A percentile compares a stretch with the other conserved stretches of the same genome.
Evolutionary conservation across 1,140 invertebrate species (phyloP).

Genomic region (Musca vetustissima): DNA sequence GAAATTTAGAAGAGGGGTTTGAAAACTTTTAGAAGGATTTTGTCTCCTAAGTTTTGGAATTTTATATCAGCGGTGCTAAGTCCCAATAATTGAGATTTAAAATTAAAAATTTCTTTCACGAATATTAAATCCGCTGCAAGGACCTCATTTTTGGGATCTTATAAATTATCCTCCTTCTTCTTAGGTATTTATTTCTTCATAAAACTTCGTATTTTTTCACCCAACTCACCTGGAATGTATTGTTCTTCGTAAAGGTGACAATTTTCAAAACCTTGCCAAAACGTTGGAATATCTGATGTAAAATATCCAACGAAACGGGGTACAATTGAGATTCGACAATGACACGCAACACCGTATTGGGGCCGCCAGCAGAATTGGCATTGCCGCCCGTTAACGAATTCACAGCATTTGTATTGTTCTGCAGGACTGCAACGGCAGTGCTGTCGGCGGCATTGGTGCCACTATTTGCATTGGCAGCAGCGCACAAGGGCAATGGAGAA

Average conservation of each 20-base stretch:
- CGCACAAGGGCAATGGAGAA: slow-evolving; percentile 52
- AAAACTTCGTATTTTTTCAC: too few relatives aligned
- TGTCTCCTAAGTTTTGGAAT: too few relatives aligned
- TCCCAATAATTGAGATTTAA: too few relatives aligned
- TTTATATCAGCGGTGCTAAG: too few relatives aligned
- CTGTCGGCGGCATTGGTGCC: slow-evolving; percentile 37
- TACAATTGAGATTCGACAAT: slow-evolving; percentile 99
- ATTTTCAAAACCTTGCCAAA: slow-evolving; percentile 98
- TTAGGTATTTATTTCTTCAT: too few relatives aligned
- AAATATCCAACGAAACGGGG: slow-evolving; percentile 94
- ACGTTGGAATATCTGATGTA: slow-evolving; percentile 96
- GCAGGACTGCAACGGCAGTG: slow-evolving; percentile 43
- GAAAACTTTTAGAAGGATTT: too few relatives aligned
- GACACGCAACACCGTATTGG: slow-evolving; percentile 94
- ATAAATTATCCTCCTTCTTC: too few relatives aligned
- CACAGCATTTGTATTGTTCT: slow-evolving; percentile 54
- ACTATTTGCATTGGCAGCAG: slow-evolving; percentile 32
- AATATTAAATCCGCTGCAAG: too few relatives aligned
- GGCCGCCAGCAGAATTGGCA: slow-evolving; percentile 80
- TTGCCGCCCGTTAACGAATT: slow-evolving; percentile 41
- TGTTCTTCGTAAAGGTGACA: slow-evolving; percentile 99
- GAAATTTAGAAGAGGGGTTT: too few relatives aligned
- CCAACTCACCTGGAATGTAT: slow-evolving; percentile 82
- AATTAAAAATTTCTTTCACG: too few relatives aligned
- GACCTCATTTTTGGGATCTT: too few relatives aligned